Base-by-base conservation (phyloP, 2,113 vertebrate genomes). In the Pithys albifrons region DNA sequence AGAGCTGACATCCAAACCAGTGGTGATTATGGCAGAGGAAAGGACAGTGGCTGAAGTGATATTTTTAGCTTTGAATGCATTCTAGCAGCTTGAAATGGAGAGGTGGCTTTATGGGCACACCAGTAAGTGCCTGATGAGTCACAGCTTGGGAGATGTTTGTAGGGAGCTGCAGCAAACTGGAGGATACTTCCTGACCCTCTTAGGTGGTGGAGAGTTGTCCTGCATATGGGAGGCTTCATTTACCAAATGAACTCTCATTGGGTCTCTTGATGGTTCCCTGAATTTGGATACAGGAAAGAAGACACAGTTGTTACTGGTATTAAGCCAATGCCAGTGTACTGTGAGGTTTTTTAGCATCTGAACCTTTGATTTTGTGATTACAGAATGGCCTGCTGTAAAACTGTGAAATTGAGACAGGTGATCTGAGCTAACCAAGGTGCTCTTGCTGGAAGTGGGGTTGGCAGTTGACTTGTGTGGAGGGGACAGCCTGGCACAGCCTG, bases 61-160 rank as follows among this genome's bases (percentile, higher is more conserved):
- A 57, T 91, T 95, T 95, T 91, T 94, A 86, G 43, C 65, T 86
- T 69, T 59, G 29, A 41, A 67, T 61, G 39, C 41, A 41, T 95
- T 89, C 49, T 72, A 19, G 76, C 75, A 89, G 89, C 77, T 85
- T 75, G 39, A 69, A 91, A 43, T 20, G 33, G 52, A 51, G 61
- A 91, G 61, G 25, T 49, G 62, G 57, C 28, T 43, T 72, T 22
- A 6, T 22, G 17, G 72, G 61, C 78, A 3, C 39, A 52, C 10
- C 39, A 59, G 35, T 23, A 58, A 54, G 75, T 22, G 67, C 43
- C 35, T 71, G 76, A 64, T 64, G 69, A 86, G 48, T 91, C 85
- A 67, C 57, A 45, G 35, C 77, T 9, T 57, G 69, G 33, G 72
- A 92, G 48, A 23, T 72, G 20, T 78, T 86, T 5, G 1, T 22